phyloP scores from a whole-genome alignment of 2,888 invertebrate genomes.

The Stenodema calcarata region DNA sequence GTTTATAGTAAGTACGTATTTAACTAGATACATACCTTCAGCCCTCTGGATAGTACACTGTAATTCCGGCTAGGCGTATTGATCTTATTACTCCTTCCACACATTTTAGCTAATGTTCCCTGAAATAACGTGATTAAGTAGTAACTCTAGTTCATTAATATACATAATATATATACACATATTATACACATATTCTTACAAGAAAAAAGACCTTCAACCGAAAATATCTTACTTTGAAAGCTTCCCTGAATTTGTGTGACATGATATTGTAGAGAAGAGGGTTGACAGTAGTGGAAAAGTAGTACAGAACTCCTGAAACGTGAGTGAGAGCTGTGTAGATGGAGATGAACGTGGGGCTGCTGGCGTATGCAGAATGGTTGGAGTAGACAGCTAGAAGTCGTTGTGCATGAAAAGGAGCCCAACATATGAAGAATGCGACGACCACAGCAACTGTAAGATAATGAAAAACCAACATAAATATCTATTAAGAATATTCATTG shows the following conservation, averaged over 20 bases:
- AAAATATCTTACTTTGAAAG: slow-evolving; percentile 56
- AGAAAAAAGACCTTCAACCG: no score
- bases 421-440: slow-evolving; percentile 81
- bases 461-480: background rate
- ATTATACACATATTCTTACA: no score
- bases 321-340: slow-evolving; percentile 77
- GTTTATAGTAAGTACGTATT: background rate
- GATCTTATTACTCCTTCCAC: slow-evolving; percentile 24
- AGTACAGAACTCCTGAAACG: slow-evolving; percentile 88
- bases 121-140: no score
- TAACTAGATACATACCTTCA: background rate
- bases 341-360: slow-evolving; percentile 62
- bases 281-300: slow-evolving; percentile 90
- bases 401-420: slow-evolving; percentile 93
- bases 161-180: no score
- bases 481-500: background rate
- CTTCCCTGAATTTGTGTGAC: slow-evolving; percentile 87
- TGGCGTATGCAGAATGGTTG: slow-evolving; percentile 33
- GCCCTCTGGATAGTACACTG: slow-evolving; percentile 11
- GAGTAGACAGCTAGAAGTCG: slow-evolving; percentile 71
- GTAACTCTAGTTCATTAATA: background rate
- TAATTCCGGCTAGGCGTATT: slow-evolving; percentile 22
- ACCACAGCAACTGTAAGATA: slow-evolving; percentile 77
- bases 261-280: slow-evolving; percentile 93
- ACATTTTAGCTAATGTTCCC: slow-evolving; percentile 21